A percentile compares a stretch with the other conserved stretches of the same genome.
phyloP scores from a whole-genome alignment of 2,113 vertebrate species.

The Falcunculus frontatus region DNA sequence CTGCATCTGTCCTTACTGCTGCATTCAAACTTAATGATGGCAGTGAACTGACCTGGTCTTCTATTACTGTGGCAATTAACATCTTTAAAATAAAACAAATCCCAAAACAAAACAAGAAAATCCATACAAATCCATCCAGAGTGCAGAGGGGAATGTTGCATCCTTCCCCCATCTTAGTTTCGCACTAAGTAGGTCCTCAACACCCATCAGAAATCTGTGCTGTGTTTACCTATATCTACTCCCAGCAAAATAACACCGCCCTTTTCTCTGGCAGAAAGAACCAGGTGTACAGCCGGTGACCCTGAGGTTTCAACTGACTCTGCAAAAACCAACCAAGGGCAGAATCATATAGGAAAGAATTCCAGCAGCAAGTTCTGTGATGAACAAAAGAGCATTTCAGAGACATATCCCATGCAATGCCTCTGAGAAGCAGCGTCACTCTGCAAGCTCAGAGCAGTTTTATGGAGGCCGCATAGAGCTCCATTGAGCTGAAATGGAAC shows the following conservation, averaged over 20 bases:
- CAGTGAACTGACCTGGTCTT: neutral
- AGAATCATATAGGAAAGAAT: neutral
- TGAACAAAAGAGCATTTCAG: neutral
- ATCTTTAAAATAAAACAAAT: neutral
- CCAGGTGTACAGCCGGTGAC: neutral
- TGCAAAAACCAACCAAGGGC: neutral
- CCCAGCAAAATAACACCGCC: neutral
- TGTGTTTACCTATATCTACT: neutral
- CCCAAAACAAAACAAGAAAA: neutral
- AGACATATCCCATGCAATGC: neutral
- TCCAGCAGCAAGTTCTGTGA: neutral
- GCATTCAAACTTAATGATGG: neutral
- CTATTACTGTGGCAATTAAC: neutral
- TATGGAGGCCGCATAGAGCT: conserved; percentile 3
- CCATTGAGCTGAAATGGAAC: conserved; percentile 13
- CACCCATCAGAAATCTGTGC: neutral
- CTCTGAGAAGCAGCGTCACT: neutral
- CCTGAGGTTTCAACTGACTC: neutral
- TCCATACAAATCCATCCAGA: neutral
- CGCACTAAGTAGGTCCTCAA: neutral
- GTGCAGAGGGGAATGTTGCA: neutral
- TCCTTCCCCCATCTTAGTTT: neutral
- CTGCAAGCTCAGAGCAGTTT: neutral
- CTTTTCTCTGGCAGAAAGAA: neutral
- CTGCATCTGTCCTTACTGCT: neutral